These are phyloP conservation scores for Chondrosia reniformis DNA, from an alignment of 37 sponge, comb jelly and placozoan genomes.

Conservation along the genomic window DNA sequence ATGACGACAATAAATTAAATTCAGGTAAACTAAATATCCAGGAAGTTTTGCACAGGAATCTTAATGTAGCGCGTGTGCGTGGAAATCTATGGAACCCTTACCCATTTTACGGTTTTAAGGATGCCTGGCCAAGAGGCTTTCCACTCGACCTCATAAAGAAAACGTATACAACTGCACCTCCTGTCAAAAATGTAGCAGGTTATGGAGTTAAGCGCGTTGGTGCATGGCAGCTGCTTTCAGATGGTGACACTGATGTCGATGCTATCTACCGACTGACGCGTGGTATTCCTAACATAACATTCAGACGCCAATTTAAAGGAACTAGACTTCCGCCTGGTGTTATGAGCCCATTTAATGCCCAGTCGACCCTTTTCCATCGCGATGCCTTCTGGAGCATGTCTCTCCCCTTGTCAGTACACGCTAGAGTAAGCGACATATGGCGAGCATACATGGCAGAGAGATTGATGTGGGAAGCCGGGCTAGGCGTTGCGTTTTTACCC, in stretches of 20 bases:
- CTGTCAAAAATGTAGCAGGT: too few species aligned
- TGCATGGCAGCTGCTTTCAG: conserved; percentile 46
- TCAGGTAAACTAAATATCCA: too few species aligned
- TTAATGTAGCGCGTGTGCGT: too few species aligned
- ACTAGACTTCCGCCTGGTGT: conserved; percentile 25
- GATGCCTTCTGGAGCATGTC: conserved; percentile 29
- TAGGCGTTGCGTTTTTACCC: conserved; percentile 17
- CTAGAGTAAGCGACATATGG: conserved; percentile 60
- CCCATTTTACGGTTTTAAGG: too few species aligned
- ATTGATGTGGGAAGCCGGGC: conserved; percentile 42
- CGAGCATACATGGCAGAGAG: conserved; percentile 44
- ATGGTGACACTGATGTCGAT: conserved; percentile 57
- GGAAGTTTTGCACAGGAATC: too few species aligned
- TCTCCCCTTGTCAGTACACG: conserved; percentile 37
- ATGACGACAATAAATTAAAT: too few species aligned
- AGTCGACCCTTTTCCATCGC: conserved; percentile 34
- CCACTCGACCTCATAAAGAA: conserved; percentile 39
- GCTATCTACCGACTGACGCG: conserved; percentile 55
- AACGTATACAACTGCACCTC: not conserved
- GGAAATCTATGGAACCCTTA: too few species aligned
- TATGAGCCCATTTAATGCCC: conserved; percentile 52
- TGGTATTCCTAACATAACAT: conserved; percentile 50
- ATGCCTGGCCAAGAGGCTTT: conserved; percentile 65
- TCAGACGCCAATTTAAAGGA: conserved; percentile 7
- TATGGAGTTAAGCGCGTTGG: not conserved